Base-by-base conservation (phyloP, 1,140 invertebrate species). In the Orchestia grillus region DNA sequence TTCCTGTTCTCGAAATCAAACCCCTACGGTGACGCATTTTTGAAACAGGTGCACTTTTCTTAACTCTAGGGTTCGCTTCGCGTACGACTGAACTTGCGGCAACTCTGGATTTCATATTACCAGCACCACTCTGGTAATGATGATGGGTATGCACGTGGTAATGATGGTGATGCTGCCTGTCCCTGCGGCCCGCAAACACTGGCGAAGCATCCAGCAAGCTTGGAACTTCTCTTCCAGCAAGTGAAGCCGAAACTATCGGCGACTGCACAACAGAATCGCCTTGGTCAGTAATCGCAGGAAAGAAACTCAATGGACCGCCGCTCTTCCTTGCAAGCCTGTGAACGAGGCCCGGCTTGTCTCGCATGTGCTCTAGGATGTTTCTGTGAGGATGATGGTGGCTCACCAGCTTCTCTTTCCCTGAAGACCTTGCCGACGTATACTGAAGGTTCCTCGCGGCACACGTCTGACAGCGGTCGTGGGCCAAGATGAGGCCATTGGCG, bases 71-170 rank as follows among this genome's bases (percentile, higher is more conserved):
- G 11, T 45, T 44, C 16, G 44, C 8, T 40, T 0, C 92, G 19
- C 41, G 8, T 47, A 45, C 36, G 36, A n/a, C 19, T 28, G 44
- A 45, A 47, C 16, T 45, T 4, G 44, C 47, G 6, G 41, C 28
- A 90, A 90, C n/a, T 43, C 40, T 44, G 40, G 92, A 94, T 45
- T 94, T 94, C 41, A 19, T 40, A 40, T 94, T 44, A 19, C 92
- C 88, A 91, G 41, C 19, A 43, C 88, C 92, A 40, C 47, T 47
- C 43, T 44, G 92, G 44, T 94, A 47, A 47, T 94, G 92, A 44
- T 94, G 92, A 94, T 94, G 92, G 23, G 92, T 94, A n/a, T 94
- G 92, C 45, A 94, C 44, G 92, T 94, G 92, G 92, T 45, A 45
- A 44, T 94, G 92, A 47, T 94, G 92, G 44, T 94, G 92, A n/a